These are phyloP conservation scores for Hozukius guyotensis DNA, from an alignment of 2,797 vertebrate species.

Conservation along the genomic window DNA sequence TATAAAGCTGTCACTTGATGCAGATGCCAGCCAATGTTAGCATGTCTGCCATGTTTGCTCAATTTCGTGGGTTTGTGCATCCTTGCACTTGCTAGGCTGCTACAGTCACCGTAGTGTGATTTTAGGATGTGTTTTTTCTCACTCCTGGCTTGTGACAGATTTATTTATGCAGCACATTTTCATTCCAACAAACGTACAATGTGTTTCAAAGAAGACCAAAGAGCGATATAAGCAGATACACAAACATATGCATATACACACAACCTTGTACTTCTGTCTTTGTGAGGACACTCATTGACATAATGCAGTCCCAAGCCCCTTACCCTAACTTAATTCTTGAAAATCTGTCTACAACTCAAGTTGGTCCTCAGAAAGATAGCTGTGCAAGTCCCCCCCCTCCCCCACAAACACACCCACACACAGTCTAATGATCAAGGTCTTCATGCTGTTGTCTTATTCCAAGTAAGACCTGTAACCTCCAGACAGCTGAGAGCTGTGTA, in stretches of 20 bases:
- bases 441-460: background rate
- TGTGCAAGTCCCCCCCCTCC: too few species aligned
- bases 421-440: background rate
- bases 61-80: background rate
- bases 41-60: background rate
- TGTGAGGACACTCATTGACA: too few species aligned
- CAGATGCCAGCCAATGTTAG: conserved; percentile 18
- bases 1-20: conserved; percentile 8
- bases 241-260: background rate
- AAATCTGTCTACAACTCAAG: too few species aligned
- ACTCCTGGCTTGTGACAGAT: background rate
- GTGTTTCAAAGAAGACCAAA: background rate
- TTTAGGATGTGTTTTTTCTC: conserved; percentile 1
- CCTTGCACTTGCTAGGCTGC: background rate
- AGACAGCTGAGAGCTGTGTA: background rate
- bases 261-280: background rate
- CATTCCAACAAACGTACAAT: background rate
- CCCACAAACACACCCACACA: background rate
- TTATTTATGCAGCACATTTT: conserved; percentile 15
- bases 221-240: background rate
- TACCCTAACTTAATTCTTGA: too few species aligned
- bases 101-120: background rate
- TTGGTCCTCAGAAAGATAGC: too few species aligned
- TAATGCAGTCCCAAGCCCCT: too few species aligned
- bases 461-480: background rate